phyloP scores from a whole-genome alignment of 2,113 vertebrate genomes.

The Aptenodytes forsteri region DNA sequence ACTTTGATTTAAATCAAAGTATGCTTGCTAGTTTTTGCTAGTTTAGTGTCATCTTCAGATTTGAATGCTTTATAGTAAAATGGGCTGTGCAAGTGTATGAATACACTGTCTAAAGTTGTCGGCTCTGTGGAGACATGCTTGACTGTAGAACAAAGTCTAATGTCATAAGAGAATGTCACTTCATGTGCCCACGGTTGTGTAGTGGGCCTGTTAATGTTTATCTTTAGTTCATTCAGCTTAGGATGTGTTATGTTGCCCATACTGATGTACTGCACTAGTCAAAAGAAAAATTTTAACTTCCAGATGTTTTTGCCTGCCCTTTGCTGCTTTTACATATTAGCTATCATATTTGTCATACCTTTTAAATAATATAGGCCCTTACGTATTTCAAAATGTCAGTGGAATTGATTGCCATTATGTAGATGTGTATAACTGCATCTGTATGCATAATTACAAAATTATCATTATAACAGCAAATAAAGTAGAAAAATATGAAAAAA shows the following conservation, averaged over 20 bases:
- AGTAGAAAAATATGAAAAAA: neutral
- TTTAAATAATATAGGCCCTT: neutral
- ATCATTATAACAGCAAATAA: neutral
- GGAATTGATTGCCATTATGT: neutral
- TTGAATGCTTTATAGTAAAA: neutral
- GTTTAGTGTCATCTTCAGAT: neutral
- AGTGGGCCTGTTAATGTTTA: neutral
- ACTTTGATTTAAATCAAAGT: neutral
- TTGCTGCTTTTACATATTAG: neutral
- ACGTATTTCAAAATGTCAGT: neutral
- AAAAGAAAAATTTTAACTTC: neutral
- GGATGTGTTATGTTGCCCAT: neutral
- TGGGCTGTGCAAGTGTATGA: neutral
- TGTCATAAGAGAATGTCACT: neutral
- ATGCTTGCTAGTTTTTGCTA: neutral
- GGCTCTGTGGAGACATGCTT: neutral
- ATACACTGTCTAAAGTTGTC: neutral
- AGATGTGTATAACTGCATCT: neutral
- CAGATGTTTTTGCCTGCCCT: neutral
- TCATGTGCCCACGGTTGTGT: accelerated
- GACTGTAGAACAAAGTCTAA: neutral
- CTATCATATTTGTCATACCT: neutral
- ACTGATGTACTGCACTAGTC: neutral
- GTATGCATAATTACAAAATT: neutral
- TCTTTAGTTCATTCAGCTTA: neutral